Evolutionary conservation across 1,140 invertebrate species (phyloP).

Genomic region (Hycleus cichorii): DNA sequence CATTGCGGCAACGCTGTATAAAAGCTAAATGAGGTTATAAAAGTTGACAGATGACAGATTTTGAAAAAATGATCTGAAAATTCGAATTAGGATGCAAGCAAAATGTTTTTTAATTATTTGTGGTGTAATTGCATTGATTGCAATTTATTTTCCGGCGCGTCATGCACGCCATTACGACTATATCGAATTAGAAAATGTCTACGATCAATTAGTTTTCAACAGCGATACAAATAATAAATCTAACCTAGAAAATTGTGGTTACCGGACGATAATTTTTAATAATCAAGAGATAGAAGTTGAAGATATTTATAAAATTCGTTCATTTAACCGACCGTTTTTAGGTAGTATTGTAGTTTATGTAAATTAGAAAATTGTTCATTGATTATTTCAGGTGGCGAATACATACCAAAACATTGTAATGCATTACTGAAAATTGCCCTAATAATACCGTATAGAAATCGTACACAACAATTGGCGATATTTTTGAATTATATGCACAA

Average conservation of each 20-base stretch:
- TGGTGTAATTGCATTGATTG: slow-evolving; percentile 18
- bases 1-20: too few relatives aligned
- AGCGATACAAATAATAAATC: background rate
- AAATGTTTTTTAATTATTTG: slow-evolving; percentile 20
- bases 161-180: slow-evolving; percentile 33
- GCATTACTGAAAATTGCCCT: slow-evolving; percentile 74
- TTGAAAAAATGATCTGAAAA: background rate
- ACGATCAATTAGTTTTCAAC: slow-evolving; percentile 20
- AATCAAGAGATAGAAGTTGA: slow-evolving; percentile 22
- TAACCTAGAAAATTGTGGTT: slow-evolving; percentile 29
- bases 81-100: slow-evolving; percentile 12
- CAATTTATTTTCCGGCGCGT: slow-evolving; percentile 32
- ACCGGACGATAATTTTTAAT: slow-evolving; percentile 26
- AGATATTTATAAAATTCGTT: slow-evolving; percentile 16
- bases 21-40: too few relatives aligned
- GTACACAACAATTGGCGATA: slow-evolving; percentile 67
- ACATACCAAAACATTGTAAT: slow-evolving; percentile 63
- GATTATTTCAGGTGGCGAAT: slow-evolving; percentile 58
- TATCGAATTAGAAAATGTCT: slow-evolving; percentile 21
- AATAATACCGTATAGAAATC: slow-evolving; percentile 81
- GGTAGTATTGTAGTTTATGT: background rate
- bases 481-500: slow-evolving; percentile 87
- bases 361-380: background rate
- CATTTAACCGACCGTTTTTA: slow-evolving; percentile 2
- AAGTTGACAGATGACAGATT: background rate